Evolutionary conservation across 1,140 invertebrate genomes (phyloP), one percentile per base, ranked within the genome.

Genomic region (Monochamus saltuarius): DNA sequence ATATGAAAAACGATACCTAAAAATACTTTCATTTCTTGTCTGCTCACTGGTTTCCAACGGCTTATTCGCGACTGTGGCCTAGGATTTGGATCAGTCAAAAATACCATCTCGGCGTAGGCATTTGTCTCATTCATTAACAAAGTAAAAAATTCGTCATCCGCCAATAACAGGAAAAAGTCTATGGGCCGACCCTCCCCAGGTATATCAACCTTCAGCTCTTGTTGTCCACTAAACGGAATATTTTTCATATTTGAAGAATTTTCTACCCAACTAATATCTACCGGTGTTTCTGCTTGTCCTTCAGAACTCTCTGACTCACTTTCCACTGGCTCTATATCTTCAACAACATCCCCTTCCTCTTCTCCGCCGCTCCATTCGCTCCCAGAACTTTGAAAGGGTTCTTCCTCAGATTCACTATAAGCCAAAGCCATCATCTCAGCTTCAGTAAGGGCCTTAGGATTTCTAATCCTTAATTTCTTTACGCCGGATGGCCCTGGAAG

Each of bases 121-220:
- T 58, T 43, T 47, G 34, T 61, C 61, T 60, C 57, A 40, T 45
- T 60, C 17, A 45, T 42, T 37, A 46, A n/a, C 39, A 46, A 16
- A 49, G 66, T 47, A 35, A 38, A n/a, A 37, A 56, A 35, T 14
- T 43, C 38, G n/a, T 45, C 39, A 17, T 34, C 40, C 7, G 22
- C 19, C 4, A 56, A 8, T 9, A 13, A 11, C 6, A 22, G 16
- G 16, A 56, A 56, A 45, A 45, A 56, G 17, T 56, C 40, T 19
- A 45, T 34, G 7, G 54, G 51, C 17, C 39, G 8, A 14, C 39
- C 34, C n/a, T 54, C 17, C 7, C 54, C 54, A 29, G 54, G 42
- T 10, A 56, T 22, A 4, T 39, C 39, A 7, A 54, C 38, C 13
- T 40, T n/a, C 9, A 54, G 14, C 13, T 54, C 36, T 16, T 54